Conservation (phyloP, 2,888 invertebrate genomes). For the Agrilus cyanescens region DNA sequence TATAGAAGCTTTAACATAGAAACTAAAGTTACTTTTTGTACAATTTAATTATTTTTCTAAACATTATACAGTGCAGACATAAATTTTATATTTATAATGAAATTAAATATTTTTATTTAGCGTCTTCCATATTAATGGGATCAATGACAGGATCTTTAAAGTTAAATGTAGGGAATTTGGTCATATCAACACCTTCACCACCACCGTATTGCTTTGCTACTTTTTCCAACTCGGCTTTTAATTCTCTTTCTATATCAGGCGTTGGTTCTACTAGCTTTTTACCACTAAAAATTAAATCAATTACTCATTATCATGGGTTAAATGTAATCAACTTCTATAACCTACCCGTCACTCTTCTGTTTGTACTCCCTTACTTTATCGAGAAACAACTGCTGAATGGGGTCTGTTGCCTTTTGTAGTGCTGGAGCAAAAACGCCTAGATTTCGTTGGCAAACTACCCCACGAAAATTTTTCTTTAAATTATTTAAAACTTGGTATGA, state of each 20-base stretch:
- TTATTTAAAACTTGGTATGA: slow-evolving; percentile 27
- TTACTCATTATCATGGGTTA: not conserved
- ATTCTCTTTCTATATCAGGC: slow-evolving; percentile 61
- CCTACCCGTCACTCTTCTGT: slow-evolving; percentile 72
- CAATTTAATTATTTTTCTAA: too few relatives aligned
- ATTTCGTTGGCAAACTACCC: slow-evolving; percentile 48
- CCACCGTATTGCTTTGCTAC: slow-evolving; percentile 67
- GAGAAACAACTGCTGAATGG: slow-evolving; percentile 86
- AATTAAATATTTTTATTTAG: too few relatives aligned
- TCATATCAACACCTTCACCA: slow-evolving; percentile 69
- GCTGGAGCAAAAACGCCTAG: slow-evolving; percentile 59
- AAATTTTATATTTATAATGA: too few relatives aligned
- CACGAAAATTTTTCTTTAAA: slow-evolving; percentile 24
- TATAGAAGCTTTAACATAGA: too few relatives aligned
- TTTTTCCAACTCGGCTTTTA: slow-evolving; percentile 69
- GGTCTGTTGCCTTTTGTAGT: slow-evolving; percentile 65
- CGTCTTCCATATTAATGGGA: slow-evolving; percentile 43
- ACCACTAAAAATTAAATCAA: slow-evolving; percentile 45
- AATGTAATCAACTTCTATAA: slow-evolving; percentile 1
- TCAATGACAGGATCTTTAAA: slow-evolving; percentile 65
- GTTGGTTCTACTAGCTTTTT: slow-evolving; percentile 75
- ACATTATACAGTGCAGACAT: too few relatives aligned
- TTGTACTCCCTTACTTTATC: slow-evolving; percentile 88
- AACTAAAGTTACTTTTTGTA: too few relatives aligned
- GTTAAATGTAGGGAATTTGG: slow-evolving; percentile 76